Percentiles rank a stretch among this genome's conserved stretches.
Evolutionary conservation across 1,140 invertebrate genomes (phyloP).

Genomic region (Papilio xuthus): DNA sequence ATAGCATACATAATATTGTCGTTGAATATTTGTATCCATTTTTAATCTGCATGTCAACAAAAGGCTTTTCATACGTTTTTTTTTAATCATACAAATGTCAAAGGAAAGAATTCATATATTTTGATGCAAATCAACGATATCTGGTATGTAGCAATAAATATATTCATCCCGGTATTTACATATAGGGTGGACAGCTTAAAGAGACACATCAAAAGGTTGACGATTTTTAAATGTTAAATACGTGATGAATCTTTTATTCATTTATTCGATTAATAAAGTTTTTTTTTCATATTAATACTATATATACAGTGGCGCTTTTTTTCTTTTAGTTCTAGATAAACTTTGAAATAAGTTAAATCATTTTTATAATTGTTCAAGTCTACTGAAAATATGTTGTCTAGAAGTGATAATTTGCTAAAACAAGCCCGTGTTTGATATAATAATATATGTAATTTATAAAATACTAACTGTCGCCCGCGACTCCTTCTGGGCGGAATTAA

Average conservation of each 20-base stretch:
- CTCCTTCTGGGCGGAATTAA: neutral
- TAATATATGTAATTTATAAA: no score
- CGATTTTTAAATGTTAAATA: conserved; percentile 1
- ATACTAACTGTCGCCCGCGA: neutral
- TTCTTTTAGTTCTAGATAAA: neutral
- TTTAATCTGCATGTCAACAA: neutral
- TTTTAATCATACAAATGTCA: conserved; percentile 24
- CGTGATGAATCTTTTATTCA: neutral
- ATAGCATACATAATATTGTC: neutral
- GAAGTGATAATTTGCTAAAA: neutral
- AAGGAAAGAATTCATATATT: conserved; percentile 33
- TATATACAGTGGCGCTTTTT: neutral
- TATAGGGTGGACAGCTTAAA: neutral
- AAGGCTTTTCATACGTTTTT: neutral
- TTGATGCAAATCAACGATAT: conserved; percentile 29
- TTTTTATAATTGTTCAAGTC: no score
- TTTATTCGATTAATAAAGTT: neutral
- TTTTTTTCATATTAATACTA: neutral
- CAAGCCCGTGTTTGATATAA: no score
- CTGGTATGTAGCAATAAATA: conserved; percentile 28
- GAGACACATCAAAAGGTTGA: neutral
- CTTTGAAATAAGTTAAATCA: no score
- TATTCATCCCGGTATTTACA: conserved; percentile 27
- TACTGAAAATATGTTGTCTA: no score
- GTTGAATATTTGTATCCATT: neutral